Conservation (phyloP, 2,113 vertebrate species). For the Vombatus ursinus region DNA sequence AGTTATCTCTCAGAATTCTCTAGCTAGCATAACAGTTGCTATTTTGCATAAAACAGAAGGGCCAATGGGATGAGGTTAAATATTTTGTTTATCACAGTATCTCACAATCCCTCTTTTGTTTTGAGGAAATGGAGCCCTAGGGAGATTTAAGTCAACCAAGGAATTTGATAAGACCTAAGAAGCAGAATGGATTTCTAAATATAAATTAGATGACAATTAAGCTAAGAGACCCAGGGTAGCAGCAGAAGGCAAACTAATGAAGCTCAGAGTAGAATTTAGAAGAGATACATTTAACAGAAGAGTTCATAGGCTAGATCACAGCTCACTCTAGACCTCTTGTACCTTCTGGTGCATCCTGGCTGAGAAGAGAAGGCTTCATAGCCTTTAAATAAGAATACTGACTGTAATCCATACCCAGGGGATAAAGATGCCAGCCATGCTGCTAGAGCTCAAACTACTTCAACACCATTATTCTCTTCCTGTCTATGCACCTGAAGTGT, state of each 20-base stretch:
- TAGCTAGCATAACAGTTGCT: background rate
- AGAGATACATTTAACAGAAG: background rate
- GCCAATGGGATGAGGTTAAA: background rate
- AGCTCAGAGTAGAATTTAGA: background rate
- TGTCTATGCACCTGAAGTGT: background rate
- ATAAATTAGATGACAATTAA: background rate
- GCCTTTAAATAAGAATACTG: background rate
- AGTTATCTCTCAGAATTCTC: background rate
- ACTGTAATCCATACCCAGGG: background rate
- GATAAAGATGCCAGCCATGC: background rate
- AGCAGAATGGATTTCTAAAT: background rate
- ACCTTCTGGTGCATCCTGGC: background rate
- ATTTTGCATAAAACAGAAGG: background rate
- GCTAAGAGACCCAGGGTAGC: background rate
- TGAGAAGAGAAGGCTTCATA: background rate
- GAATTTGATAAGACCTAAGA: background rate
- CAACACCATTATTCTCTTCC: background rate
- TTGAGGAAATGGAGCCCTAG: background rate
- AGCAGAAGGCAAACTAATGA: background rate
- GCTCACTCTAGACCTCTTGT: background rate
- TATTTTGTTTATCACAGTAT: background rate
- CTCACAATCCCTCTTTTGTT: background rate
- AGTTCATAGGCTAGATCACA: background rate
- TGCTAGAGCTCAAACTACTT: background rate
- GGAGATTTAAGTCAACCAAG: background rate